Conservation (phyloP, 2,113 vertebrate genomes). For the Sylvia atricapilla region DNA sequence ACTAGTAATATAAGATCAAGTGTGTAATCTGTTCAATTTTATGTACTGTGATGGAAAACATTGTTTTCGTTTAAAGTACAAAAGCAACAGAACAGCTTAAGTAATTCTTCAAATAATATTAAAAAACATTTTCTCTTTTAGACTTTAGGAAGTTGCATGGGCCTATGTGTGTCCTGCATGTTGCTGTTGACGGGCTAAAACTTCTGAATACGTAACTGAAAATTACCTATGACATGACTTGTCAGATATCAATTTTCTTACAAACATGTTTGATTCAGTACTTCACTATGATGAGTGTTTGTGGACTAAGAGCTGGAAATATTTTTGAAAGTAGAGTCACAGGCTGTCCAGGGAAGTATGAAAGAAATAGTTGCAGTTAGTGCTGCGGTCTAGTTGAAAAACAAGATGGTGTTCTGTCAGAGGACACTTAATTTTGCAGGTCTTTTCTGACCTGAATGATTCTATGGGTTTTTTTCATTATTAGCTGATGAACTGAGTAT, state of each 20-base stretch:
- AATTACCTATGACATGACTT: neutral
- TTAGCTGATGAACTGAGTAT: neutral
- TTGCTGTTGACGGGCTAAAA: neutral
- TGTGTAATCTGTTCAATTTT: neutral
- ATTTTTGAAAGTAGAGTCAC: neutral
- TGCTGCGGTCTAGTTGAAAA: neutral
- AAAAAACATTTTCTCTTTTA: neutral
- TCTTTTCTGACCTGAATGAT: neutral
- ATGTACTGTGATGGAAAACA: neutral
- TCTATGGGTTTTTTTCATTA: neutral
- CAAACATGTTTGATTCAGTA: neutral
- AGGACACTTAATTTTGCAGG: neutral
- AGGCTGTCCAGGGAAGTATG: neutral
- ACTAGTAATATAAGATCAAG: neutral
- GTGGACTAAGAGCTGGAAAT: neutral
- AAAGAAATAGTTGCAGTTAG: neutral
- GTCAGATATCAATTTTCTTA: neutral
- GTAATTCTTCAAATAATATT: neutral
- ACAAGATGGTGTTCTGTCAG: neutral
- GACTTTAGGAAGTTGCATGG: neutral
- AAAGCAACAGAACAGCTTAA: neutral
- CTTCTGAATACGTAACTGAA: neutral
- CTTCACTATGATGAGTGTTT: neutral
- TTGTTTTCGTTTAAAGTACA: neutral
- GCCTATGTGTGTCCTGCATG: fast-evolving